A percentile compares a stretch with the other conserved stretches of the same genome.
These are phyloP conservation scores for Agrilus biguttatus DNA, from an alignment of 2,888 invertebrate species.

Conservation along the genomic window DNA sequence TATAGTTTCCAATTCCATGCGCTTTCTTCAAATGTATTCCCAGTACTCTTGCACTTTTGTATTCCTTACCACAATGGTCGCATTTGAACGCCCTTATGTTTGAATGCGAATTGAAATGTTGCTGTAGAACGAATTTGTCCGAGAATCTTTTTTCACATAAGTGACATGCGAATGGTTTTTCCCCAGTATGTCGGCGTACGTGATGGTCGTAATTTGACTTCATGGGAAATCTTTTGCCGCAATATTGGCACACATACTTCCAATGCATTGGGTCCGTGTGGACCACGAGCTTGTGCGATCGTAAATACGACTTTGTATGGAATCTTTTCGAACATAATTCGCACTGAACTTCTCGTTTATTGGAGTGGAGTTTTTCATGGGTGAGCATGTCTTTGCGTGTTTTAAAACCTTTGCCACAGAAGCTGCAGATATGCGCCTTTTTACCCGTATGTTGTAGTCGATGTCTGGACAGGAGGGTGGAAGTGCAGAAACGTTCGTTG, in stretches of 20 bases:
- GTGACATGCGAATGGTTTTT: slow-evolving; percentile 12
- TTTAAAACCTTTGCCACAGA: slow-evolving; percentile 29
- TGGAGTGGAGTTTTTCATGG: slow-evolving; percentile 20
- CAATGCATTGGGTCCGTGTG: slow-evolving; percentile 21
- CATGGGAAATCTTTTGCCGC: slow-evolving; percentile 12
- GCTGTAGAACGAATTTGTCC: slow-evolving; percentile 12
- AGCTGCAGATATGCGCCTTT: slow-evolving; percentile 18
- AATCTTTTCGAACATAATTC: slow-evolving; percentile 19
- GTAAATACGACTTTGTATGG: slow-evolving; percentile 19
- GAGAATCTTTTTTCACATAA: slow-evolving; percentile 13
- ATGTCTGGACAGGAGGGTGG: slow-evolving; percentile 19
- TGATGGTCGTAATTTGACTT: slow-evolving; percentile 12
- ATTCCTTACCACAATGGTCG: slow-evolving; percentile 35
- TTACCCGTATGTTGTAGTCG: slow-evolving; percentile 18
- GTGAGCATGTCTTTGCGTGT: slow-evolving; percentile 19
- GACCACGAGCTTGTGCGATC: slow-evolving; percentile 21
- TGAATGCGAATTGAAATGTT: slow-evolving; percentile 12
- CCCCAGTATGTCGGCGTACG: slow-evolving; percentile 12
- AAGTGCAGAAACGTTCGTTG: slow-evolving; percentile 16
- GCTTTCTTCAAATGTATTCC: slow-evolving; percentile 37
- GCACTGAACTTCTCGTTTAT: slow-evolving; percentile 19
- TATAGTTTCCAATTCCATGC: slow-evolving; percentile 28
- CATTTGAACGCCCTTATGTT: slow-evolving; percentile 20
- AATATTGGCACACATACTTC: slow-evolving; percentile 13
- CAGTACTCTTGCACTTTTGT: slow-evolving; percentile 30